phyloP scores from a whole-genome alignment of 2,113 vertebrate genomes.

The Corvus moneduloides region DNA sequence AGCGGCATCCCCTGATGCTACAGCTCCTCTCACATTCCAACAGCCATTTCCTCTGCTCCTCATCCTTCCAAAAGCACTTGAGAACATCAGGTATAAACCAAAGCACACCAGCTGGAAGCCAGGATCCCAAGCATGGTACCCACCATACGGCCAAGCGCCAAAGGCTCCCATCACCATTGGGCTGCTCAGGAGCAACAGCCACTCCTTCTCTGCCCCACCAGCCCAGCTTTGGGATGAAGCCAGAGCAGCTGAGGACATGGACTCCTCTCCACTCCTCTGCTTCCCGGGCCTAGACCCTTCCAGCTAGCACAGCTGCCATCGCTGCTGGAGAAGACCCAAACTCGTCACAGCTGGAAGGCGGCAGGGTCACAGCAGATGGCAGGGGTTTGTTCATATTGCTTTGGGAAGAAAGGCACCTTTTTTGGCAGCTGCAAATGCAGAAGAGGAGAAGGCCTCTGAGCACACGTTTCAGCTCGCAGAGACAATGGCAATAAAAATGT shows the following conservation, averaged over 20 bases:
- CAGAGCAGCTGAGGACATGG: background rate
- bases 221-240: background rate
- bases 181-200: accelerated
- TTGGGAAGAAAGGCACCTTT: background rate
- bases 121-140: background rate
- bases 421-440: background rate
- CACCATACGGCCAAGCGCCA: background rate
- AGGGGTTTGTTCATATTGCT: background rate
- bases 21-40: background rate
- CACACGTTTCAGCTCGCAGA: background rate
- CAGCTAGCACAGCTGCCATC: background rate
- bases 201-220: background rate
- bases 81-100: background rate
- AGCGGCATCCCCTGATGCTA: background rate
- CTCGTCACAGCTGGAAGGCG: background rate
- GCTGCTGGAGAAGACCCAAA: background rate
- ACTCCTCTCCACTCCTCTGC: background rate
- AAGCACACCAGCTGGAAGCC: background rate
- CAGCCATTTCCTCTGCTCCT: background rate
- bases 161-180: accelerated
- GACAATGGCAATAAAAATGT: background rate
- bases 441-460: background rate
- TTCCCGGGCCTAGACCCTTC: background rate
- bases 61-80: background rate
- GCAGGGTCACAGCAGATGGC: background rate